Conservation (phyloP, 1,140 invertebrate species). For the Ptiloglossa arizonensis region DNA sequence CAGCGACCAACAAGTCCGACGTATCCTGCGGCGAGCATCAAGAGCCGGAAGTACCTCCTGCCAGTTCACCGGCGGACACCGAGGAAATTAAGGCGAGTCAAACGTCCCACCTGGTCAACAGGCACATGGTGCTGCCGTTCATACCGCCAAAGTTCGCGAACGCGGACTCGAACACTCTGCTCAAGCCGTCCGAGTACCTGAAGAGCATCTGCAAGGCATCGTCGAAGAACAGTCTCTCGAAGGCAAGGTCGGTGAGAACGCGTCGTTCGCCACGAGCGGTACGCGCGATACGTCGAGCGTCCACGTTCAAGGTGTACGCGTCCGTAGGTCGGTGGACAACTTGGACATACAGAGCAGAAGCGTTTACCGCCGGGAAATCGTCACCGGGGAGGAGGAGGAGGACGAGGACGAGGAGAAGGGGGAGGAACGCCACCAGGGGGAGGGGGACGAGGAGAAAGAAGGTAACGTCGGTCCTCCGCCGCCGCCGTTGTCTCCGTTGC, state of each 20-base stretch:
- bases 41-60: slow-evolving; percentile 73
- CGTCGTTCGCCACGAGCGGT: not conserved
- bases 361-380: slow-evolving; percentile 23
- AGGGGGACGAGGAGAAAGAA: slow-evolving; percentile 46
- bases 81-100: slow-evolving; percentile 77
- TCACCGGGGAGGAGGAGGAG: slow-evolving; percentile 39
- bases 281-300: not conserved
- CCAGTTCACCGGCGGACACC: slow-evolving; percentile 74
- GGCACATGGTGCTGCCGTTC: slow-evolving; percentile 92
- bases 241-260: slow-evolving; percentile 75
- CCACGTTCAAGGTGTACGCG: not conserved
- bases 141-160: slow-evolving; percentile 93
- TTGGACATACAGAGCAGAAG: slow-evolving; percentile 76
- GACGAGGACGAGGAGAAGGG: slow-evolving; percentile 15
- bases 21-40: slow-evolving; percentile 71
- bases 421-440: slow-evolving; percentile 48
- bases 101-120: slow-evolving; percentile 86
- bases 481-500: slow-evolving; percentile 82
- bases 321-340: slow-evolving; percentile 78
- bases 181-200: slow-evolving; percentile 95
- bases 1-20: slow-evolving; percentile 80
- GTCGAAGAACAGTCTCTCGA: slow-evolving; percentile 74
- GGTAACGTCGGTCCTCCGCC: slow-evolving; percentile 80
- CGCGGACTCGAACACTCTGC: slow-evolving; percentile 88
- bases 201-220: slow-evolving; percentile 87